A percentile compares a stretch with the other conserved stretches of the same genome.
phyloP scores from a whole-genome alignment of 1,140 invertebrate species.

The Brachionus manjavacas region DNA sequence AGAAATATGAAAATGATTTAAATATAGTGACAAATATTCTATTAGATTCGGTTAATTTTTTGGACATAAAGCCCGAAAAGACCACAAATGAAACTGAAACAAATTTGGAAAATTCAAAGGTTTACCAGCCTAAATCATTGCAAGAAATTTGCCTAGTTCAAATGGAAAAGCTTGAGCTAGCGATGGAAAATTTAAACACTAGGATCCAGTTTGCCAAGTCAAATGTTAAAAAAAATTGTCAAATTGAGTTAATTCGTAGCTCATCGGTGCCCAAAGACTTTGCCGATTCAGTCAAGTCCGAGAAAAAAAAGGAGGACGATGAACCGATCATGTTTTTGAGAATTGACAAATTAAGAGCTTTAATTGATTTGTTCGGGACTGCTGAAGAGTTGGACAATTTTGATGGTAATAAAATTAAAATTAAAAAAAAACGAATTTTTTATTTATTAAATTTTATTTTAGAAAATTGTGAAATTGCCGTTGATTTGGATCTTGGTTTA shows the following conservation, averaged over 20 bases:
- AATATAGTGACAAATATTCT: slow-evolving; percentile 30
- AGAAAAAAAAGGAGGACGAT: background rate
- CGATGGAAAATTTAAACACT: background rate
- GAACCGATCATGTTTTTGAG: background rate
- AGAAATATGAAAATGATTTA: slow-evolving; percentile 26
- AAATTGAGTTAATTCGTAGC: background rate
- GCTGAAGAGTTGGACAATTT: background rate
- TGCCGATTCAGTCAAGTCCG: background rate
- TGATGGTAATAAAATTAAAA: background rate
- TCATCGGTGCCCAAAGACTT: background rate
- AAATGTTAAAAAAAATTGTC: background rate
- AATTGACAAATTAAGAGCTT: background rate
- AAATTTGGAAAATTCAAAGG: background rate
- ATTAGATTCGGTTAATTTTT: slow-evolving; percentile 25
- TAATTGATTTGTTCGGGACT: slow-evolving; percentile 2
- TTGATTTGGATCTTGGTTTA: slow-evolving; percentile 5
- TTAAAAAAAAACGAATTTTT: background rate
- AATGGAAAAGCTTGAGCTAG: slow-evolving; percentile 22
- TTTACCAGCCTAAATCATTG: background rate
- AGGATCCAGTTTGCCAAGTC: background rate
- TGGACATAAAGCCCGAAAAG: background rate
- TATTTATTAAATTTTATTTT: background rate
- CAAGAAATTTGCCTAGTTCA: slow-evolving; percentile 15
- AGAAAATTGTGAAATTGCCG: background rate
- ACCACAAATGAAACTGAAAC: background rate